Conservation (phyloP, 2,797 vertebrate genomes). For the Fistularia tabacaria region DNA sequence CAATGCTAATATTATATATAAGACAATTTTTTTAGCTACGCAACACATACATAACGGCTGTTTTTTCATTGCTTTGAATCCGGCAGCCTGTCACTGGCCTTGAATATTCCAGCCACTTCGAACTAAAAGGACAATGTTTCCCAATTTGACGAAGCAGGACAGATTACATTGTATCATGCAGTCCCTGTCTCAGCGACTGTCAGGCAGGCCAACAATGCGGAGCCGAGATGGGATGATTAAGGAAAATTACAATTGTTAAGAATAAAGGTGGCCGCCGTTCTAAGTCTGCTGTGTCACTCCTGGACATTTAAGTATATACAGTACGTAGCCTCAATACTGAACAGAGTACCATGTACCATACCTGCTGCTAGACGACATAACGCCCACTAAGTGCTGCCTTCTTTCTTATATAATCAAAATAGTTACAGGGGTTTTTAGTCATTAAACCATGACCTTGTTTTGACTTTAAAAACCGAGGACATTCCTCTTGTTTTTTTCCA, state of each 20-base stretch:
- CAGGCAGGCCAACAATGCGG: conserved; percentile 30
- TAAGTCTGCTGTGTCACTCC: conserved; percentile 48
- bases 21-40: too few species aligned
- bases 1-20: background rate
- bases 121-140: conserved; percentile 12
- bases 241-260: conserved; percentile 50
- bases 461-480: conserved; percentile 2
- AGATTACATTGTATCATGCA: conserved; percentile 29
- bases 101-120: conserved; percentile 12
- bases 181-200: conserved; percentile 27
- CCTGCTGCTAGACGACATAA: conserved; percentile 41
- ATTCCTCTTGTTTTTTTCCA: too few species aligned
- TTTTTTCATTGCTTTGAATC: conserved; percentile 8
- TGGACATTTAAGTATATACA: conserved; percentile 34
- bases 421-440: conserved; percentile 15
- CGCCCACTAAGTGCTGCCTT: conserved; percentile 39
- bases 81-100: conserved; percentile 1
- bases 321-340: conserved; percentile 18
- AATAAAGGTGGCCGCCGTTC: conserved; percentile 51
- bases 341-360: conserved; percentile 11
- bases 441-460: conserved; percentile 4
- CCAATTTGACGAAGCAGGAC: conserved; percentile 25
- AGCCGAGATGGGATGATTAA: conserved; percentile 46
- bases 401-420: conserved; percentile 32
- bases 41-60: too few species aligned